Base-by-base conservation (phyloP, 1,140 invertebrate species). In the Cheumatopsyche charites region DNA sequence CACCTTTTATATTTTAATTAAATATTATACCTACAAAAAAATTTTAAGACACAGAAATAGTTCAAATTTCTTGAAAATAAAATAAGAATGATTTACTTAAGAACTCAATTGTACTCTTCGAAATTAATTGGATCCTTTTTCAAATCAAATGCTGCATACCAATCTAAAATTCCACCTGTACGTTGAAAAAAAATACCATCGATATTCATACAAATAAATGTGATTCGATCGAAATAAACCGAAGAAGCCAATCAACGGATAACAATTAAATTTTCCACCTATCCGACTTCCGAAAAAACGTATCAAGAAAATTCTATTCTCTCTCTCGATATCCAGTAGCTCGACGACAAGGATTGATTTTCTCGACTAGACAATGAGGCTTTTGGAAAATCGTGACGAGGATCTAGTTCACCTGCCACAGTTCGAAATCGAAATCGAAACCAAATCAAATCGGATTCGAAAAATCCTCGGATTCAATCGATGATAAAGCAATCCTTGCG, bases 191-290 rank as follows among this genome's bases (percentile, higher is more conserved):
- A 52, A 17, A 17, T 2, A 19, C n/a, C 47, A 17, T 2, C n/a
- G n/a, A 17, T 52, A 47, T n/a, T 47, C 43, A 15, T n/a, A 47
- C 11, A 47, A 47, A 47, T n/a, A 47, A 4, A 15, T 47, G 2
- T 13, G 43, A n/a, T 42, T 15, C 47, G 47, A 15, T 9, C 15
- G 47, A 52, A 52, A 19, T n/a, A 52, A 52, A 9, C 17, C 47
- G 5, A 52, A 15, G 6, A 58, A 21, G 21, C 26, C 62, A 63
- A 63, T 63, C 62, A 42, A 42, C 29, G 29, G 13, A 43, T 25
- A 63, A 63, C 62, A 63, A 63, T 63, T 63, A 43, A 63, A 63
- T 63, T 63, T 63, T 43, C 62, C 41, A 63, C 62, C 15, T 42
- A n/a, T 63, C 62, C 12, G 25, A 17, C 21, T 58, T 58, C 21